Conservation (phyloP, 92 coral and sea anemone species). For the Epizoanthus scotinus region DNA sequence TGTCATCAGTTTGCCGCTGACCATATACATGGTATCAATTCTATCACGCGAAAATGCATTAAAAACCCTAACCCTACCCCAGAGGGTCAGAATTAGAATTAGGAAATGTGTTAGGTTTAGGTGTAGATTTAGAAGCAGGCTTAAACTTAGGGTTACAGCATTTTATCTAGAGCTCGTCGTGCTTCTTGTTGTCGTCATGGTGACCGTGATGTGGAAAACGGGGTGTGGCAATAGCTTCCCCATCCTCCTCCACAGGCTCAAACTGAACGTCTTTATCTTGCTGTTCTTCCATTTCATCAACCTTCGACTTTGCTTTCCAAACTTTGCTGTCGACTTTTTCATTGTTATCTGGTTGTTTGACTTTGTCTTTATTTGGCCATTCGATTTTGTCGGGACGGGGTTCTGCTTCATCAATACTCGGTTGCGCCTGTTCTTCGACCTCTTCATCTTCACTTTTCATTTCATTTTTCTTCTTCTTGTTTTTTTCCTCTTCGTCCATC, state of each 20-base stretch:
- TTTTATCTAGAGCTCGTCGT: not conserved
- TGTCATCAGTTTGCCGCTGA: too few relatives aligned
- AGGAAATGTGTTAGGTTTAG: too few relatives aligned
- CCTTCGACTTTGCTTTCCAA: not conserved
- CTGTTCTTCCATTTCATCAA: conserved; percentile 26
- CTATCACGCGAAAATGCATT: too few relatives aligned
- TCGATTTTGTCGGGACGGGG: not conserved
- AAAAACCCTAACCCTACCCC: too few relatives aligned
- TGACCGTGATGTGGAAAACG: not conserved
- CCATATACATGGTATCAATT: too few relatives aligned
- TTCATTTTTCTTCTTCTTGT: conserved; percentile 46
- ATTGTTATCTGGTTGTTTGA: conserved; percentile 9
- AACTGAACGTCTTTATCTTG: not conserved
- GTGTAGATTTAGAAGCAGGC: too few relatives aligned
- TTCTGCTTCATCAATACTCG: not conserved
- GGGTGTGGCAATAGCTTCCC: too few relatives aligned
- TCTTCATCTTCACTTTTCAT: conserved; percentile 34
- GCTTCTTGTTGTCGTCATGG: not conserved
- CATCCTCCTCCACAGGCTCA: not conserved
- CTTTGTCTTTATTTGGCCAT: not conserved
- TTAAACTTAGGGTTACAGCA: not conserved
- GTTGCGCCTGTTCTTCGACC: conserved; percentile 12
- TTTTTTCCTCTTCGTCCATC: conserved; percentile 73
- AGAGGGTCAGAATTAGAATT: too few relatives aligned
- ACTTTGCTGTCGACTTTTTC: conserved; percentile 20